Base-by-base conservation (phyloP, 2,113 vertebrate genomes). In the Malurus cyaneus region DNA sequence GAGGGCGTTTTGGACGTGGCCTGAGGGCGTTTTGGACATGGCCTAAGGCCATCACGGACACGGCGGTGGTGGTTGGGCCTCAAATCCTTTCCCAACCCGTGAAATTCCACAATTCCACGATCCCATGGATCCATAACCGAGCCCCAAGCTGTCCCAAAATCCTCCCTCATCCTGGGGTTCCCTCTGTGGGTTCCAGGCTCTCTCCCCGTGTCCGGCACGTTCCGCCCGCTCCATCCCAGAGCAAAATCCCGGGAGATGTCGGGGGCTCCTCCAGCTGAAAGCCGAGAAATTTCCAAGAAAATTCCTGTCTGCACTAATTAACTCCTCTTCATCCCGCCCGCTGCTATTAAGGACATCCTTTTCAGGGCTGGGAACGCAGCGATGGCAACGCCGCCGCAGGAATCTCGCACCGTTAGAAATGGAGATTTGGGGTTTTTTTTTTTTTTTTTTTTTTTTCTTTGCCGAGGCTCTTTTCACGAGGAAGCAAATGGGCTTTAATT, bases 401-500 rank as follows among this genome's bases (percentile, higher is more conserved):
- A 47, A 88, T 81, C 82, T 70, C 59, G 14, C 83, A 18, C 34
- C 28, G 1, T 84, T 67, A 86, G 77, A 92, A 92, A 95, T 64
- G 21, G 60, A 91, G 86, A 80, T 93, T 77, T n/a, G 39, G 39
- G 39, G 39, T 65, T 64, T 9, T 39, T 6, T 28, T 25, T 39
- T 25, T 32, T 46, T 19, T 10, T 5, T 9, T 5, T 5, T 18
- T 18, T 31, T 18, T 42, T 24, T 29, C 5, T 6, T 19, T 8
- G 0, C 34, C 16, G n/a, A 47, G 41, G 67, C 42, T 88, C 73
- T 70, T 78, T 72, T 72, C 18, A 28, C 61, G 1, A 3, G 2
- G 52, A 66, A 90, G 82, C 95, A 31, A 96, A 96, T 92, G 80
- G 72, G 56, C 3, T 93, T 94, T 94, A 78, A 95, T 95, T 95